These are phyloP conservation scores for Aurelia sp. DNA, from an alignment of 30 jellyfish, hydroid and myxozoan genomes.

Conservation along the genomic window DNA sequence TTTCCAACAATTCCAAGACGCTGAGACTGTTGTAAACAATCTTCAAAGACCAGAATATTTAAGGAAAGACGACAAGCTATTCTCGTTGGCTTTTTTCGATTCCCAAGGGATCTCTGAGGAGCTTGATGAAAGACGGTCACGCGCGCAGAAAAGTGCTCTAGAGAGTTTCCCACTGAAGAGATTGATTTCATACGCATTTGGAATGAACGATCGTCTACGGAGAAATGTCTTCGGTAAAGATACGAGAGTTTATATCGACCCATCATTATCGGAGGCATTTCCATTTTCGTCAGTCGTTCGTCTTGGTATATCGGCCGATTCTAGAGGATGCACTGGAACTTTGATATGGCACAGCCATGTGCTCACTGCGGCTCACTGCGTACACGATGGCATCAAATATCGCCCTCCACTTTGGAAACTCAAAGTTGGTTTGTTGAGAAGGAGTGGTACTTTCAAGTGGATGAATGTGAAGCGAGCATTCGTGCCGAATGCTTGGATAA, in stretches of 20 bases:
- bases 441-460: slow-evolving; percentile 86
- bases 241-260: slow-evolving; percentile 50
- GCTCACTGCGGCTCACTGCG: slow-evolving; percentile 92
- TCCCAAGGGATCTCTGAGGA: neutral
- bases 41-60: neutral
- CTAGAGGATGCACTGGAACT: slow-evolving; percentile 90
- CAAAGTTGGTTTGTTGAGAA: slow-evolving; percentile 78
- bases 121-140: neutral
- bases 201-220: slow-evolving; percentile 58
- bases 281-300: slow-evolving; percentile 89
- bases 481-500: slow-evolving; percentile 81
- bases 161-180: slow-evolving; percentile 3
- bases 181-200: slow-evolving; percentile 7
- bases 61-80: neutral
- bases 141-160: neutral
- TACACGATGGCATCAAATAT: slow-evolving; percentile 77
- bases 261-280: slow-evolving; percentile 35
- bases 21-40: neutral
- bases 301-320: slow-evolving; percentile 12
- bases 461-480: slow-evolving; percentile 64
- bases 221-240: slow-evolving; percentile 89
- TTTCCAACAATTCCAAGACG: neutral
- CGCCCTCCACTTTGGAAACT: slow-evolving; percentile 71
- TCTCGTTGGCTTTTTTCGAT: neutral
- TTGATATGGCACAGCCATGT: slow-evolving; percentile 92